These are phyloP conservation scores for Hydrolagus colliei DNA, from an alignment of 2,797 vertebrate species.

Conservation along the genomic window DNA sequence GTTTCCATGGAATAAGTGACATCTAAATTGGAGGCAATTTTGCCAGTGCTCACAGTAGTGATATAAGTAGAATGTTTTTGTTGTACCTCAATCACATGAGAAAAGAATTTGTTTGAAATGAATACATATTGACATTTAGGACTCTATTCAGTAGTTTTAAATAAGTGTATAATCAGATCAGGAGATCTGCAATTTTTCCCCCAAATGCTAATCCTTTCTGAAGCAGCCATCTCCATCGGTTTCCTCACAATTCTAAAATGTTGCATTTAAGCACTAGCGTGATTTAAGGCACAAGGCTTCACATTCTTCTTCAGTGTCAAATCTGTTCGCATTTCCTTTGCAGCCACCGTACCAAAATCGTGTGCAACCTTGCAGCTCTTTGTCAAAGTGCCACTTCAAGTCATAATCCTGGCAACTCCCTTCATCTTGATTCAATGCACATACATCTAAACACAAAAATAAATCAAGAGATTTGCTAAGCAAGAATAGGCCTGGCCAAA, in stretches of 20 bases:
- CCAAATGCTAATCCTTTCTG: not conserved
- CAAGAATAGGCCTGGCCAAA: not conserved
- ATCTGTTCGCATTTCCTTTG: slow-evolving; percentile 65
- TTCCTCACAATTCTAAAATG: not conserved
- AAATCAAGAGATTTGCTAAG: not conserved
- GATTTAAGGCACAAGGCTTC: slow-evolving; percentile 48
- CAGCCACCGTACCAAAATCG: slow-evolving; percentile 74
- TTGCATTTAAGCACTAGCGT: slow-evolving; percentile 3
- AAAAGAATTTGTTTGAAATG: too few species aligned
- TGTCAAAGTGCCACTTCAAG: slow-evolving; percentile 67
- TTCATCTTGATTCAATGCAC: slow-evolving; percentile 47
- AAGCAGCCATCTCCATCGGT: not conserved
- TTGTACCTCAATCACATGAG: too few species aligned
- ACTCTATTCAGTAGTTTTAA: too few species aligned
- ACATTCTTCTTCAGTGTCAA: slow-evolving; percentile 60
- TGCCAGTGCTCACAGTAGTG: too few species aligned
- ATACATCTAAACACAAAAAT: slow-evolving; percentile 51
- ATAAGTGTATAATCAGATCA: too few species aligned
- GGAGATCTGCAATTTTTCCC: too few species aligned
- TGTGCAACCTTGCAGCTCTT: slow-evolving; percentile 47
- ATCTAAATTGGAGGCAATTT: too few species aligned
- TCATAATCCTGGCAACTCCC: slow-evolving; percentile 59
- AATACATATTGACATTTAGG: too few species aligned
- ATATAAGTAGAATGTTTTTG: too few species aligned
- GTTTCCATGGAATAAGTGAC: too few species aligned